phyloP scores from a whole-genome alignment of 2,888 invertebrate species.

The Osmoderma eremita region DNA sequence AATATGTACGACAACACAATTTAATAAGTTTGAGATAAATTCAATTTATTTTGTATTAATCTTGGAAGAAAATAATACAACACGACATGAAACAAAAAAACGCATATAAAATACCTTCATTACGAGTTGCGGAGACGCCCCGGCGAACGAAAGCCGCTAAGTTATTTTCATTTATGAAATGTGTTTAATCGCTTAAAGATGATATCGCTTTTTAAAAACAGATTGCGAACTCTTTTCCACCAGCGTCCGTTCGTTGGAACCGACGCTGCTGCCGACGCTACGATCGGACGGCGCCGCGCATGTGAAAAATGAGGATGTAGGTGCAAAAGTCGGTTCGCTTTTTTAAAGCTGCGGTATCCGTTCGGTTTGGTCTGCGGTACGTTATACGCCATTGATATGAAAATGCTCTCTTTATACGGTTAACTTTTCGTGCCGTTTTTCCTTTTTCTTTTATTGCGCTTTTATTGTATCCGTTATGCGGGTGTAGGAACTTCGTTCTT shows the following conservation, averaged over 20 bases:
- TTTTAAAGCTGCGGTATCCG: slow-evolving; percentile 61
- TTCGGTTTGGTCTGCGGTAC: slow-evolving; percentile 56
- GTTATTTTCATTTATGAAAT: slow-evolving; percentile 49
- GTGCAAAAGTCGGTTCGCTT: slow-evolving; percentile 55
- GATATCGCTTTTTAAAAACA: slow-evolving; percentile 58
- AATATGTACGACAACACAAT: too few species aligned
- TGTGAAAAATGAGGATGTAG: slow-evolving; percentile 57
- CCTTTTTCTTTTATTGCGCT: slow-evolving; percentile 43
- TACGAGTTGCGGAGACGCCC: slow-evolving; percentile 32
- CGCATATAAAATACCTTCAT: slow-evolving; percentile 4
- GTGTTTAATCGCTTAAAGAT: slow-evolving; percentile 58
- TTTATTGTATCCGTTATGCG: slow-evolving; percentile 39
- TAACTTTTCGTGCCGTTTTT: slow-evolving; percentile 43
- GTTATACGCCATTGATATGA: slow-evolving; percentile 57
- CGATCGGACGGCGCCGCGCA: slow-evolving; percentile 48
- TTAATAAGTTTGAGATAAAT: too few species aligned
- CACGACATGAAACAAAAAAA: background rate
- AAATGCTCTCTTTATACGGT: slow-evolving; percentile 52
- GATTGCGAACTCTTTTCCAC: slow-evolving; percentile 50
- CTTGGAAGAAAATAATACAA: too few species aligned
- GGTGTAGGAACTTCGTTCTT: slow-evolving; percentile 13
- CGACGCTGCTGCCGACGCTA: background rate
- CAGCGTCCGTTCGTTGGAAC: slow-evolving; percentile 3
- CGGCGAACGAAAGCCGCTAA: slow-evolving; percentile 38
- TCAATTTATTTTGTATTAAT: too few species aligned